Conservation (phyloP, 1,140 invertebrate genomes). For the Drosophila chauvacae region DNA sequence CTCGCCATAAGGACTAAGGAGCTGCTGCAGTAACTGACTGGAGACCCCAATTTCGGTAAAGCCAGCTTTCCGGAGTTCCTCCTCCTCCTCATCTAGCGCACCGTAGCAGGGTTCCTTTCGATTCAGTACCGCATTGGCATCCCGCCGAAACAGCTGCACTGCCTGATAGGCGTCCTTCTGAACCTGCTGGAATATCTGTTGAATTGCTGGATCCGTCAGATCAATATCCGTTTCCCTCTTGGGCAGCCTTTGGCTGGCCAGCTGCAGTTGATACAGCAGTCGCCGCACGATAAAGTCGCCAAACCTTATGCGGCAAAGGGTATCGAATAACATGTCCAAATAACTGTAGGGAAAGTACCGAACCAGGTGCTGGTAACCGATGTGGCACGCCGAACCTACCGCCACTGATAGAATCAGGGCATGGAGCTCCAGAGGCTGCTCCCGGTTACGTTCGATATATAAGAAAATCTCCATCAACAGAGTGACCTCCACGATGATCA, state of each 20-base stretch:
- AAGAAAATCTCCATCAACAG: background rate
- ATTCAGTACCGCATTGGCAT: slow-evolving; percentile 39
- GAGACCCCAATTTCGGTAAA: slow-evolving; percentile 12
- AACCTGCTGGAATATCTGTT: slow-evolving; percentile 12
- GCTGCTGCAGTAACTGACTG: slow-evolving; percentile 12
- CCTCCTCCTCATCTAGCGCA: slow-evolving; percentile 50
- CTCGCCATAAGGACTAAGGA: slow-evolving; percentile 22
- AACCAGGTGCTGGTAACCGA: background rate
- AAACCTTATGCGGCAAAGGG: background rate
- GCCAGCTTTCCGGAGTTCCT: slow-evolving; percentile 13
- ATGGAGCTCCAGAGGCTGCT: too few species aligned
- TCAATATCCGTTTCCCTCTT: background rate
- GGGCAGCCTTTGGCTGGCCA: slow-evolving; percentile 12
- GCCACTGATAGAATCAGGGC: background rate
- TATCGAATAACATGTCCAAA: background rate
- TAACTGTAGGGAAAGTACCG: background rate
- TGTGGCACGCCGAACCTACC: background rate
- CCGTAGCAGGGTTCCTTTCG: background rate
- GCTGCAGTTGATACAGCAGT: slow-evolving; percentile 44
- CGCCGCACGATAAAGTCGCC: slow-evolving; percentile 53
- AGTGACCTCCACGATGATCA: background rate
- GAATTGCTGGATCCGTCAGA: background rate
- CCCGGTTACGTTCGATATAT: background rate
- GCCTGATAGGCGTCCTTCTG: slow-evolving; percentile 22
- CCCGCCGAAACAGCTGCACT: slow-evolving; percentile 45